Base-by-base conservation (phyloP, 2,888 invertebrate species). In the Clepsis dumicolana region DNA sequence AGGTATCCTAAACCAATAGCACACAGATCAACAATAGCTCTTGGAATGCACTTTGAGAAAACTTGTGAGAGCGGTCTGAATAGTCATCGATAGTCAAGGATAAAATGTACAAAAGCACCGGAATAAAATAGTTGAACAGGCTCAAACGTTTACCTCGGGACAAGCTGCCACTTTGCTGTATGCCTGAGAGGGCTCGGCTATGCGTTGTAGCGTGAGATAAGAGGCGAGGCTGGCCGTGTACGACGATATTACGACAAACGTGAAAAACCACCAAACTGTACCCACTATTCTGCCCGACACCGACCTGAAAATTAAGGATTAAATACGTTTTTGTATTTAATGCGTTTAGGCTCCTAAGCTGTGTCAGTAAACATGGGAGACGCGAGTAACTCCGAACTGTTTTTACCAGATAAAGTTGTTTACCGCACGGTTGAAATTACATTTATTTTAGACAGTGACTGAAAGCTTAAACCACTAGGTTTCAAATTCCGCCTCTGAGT, bases 251-350 rank as follows among this genome's bases (percentile, higher is more conserved):
- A 99, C 95, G 79, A 99, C 98, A 72, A 99, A 94, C 0, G 99
- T 98, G 89, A 99, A 99, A 89, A 99, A 99, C 98, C 99, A 99
- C 99, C 99, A 99, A 2, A 98, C 98, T 27, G 97, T 96, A 48
- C 98, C 98, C 0, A 99, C 99, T 75, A 99, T 98, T 62, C 99
- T 95, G 1, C 98, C 98, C 4, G 98, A 97, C 70, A 97, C 94
- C 1, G 97, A 97, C 81, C 97, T 95, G 78, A 60, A 85, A 83
- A 63, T 64, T 50, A 64, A 57, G 12, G 16, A 18, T 32, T n/a
- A 38, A 0, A 24, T n/a, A 21, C 8, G 2, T 18, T 56, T 35
- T 35, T 18, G 48, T 48, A 21, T 21, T 21, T 21, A 21, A 12
- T 48, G 21, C 2, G 1, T 41, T 18, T 41, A 4, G 16, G 48